These are phyloP conservation scores for Dolichotis patagonum DNA, from an alignment of 2,113 vertebrate species.

Conservation along the genomic window DNA sequence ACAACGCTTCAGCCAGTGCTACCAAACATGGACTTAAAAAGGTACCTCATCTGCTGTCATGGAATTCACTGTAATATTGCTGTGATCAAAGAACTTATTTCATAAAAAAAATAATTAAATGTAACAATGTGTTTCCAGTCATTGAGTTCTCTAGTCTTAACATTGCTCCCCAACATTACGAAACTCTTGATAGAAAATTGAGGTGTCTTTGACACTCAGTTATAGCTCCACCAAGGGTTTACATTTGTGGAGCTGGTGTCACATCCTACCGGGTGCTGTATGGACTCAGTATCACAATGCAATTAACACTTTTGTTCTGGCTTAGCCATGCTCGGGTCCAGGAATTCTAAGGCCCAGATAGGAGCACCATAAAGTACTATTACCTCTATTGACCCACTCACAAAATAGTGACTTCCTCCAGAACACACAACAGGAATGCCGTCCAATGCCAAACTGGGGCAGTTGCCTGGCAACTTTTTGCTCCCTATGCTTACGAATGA, in stretches of 20 bases:
- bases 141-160: neutral
- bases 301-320: too few relatives aligned
- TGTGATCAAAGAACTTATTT: neutral
- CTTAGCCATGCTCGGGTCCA: neutral
- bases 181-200: neutral
- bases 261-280: neutral
- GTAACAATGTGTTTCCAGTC: neutral
- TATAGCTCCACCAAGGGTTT: too few relatives aligned
- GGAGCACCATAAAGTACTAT: neutral
- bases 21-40: neutral
- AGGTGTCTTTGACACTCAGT: neutral
- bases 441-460: neutral
- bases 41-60: neutral
- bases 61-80: neutral
- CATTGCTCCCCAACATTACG: neutral
- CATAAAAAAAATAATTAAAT: neutral
- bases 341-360: neutral
- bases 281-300: neutral
- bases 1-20: too few relatives aligned
- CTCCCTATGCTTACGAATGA: accelerated
- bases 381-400: neutral
- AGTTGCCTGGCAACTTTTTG: neutral
- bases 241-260: neutral
- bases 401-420: neutral
- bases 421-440: neutral